Evolutionary conservation across 2,888 invertebrate species (phyloP).

Genomic region (Dione vanillae): DNA sequence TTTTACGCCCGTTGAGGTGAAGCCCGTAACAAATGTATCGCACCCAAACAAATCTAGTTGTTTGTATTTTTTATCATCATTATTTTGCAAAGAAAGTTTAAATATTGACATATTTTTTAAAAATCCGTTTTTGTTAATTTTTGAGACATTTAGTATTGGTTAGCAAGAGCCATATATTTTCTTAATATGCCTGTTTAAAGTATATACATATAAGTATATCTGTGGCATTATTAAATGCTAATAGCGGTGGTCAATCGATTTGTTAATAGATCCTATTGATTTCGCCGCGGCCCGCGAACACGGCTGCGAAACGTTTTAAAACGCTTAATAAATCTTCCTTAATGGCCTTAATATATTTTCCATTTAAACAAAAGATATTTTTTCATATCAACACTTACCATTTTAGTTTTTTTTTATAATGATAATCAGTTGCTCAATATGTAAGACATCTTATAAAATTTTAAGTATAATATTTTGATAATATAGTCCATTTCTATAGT

Average conservation of each 20-base stretch:
- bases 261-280: conserved; percentile 31
- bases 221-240: conserved; percentile 8
- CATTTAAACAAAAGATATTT: conserved; percentile 21
- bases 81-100: not conserved
- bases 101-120: not conserved
- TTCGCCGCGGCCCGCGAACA: conserved; percentile 29
- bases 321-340: conserved; percentile 31
- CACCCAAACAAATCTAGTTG: conserved; percentile 28
- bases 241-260: conserved; percentile 23
- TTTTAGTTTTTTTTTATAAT: not conserved
- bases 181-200: too few relatives aligned
- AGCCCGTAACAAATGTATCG: conserved; percentile 29
- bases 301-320: conserved; percentile 23
- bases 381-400: not conserved
- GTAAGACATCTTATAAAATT: not conserved
- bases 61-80: conserved; percentile 16
- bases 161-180: not conserved
- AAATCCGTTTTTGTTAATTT: not conserved
- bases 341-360: conserved; percentile 26
- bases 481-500: not conserved
- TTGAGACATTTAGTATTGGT: too few relatives aligned
- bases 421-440: not conserved
- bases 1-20: conserved; percentile 27
- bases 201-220: too few relatives aligned
- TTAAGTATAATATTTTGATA: not conserved